Percentiles rank a stretch among this genome's conserved stretches.
These are phyloP conservation scores for Aradus depressus DNA, from an alignment of 2,888 invertebrate species.

Conservation along the genomic window DNA sequence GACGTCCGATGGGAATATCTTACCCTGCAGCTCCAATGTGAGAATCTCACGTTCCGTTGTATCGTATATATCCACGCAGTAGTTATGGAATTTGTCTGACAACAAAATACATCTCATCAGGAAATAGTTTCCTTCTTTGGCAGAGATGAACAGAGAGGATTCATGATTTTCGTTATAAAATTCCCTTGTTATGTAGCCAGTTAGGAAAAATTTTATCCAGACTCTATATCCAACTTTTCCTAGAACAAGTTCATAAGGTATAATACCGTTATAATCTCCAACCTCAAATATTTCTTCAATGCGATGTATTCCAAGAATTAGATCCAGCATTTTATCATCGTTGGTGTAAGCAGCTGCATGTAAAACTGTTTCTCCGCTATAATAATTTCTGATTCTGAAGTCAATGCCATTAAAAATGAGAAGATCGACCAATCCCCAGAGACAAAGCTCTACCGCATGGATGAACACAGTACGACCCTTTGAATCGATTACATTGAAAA, in stretches of 20 bases:
- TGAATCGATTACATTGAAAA: too few species aligned
- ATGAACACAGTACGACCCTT: too few species aligned
- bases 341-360: background rate
- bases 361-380: too few species aligned
- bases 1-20: conserved; percentile 4
- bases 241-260: background rate
- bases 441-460: too few species aligned
- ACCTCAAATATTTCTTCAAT: background rate
- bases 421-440: too few species aligned
- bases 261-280: background rate
- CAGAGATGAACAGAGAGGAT: background rate
- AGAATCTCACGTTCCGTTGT: background rate
- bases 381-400: too few species aligned
- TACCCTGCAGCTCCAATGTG: background rate
- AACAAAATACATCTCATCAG: background rate
- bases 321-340: background rate
- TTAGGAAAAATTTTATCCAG: too few species aligned
- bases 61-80: too few species aligned
- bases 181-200: too few species aligned
- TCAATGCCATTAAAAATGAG: too few species aligned
- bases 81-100: background rate
- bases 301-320: background rate
- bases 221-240: background rate
- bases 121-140: conserved; percentile 1
- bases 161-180: background rate